Percentiles rank a stretch among this genome's conserved stretches.
Conservation (phyloP, 2,888 invertebrate genomes). For the Eupithecia subumbrata region DNA sequence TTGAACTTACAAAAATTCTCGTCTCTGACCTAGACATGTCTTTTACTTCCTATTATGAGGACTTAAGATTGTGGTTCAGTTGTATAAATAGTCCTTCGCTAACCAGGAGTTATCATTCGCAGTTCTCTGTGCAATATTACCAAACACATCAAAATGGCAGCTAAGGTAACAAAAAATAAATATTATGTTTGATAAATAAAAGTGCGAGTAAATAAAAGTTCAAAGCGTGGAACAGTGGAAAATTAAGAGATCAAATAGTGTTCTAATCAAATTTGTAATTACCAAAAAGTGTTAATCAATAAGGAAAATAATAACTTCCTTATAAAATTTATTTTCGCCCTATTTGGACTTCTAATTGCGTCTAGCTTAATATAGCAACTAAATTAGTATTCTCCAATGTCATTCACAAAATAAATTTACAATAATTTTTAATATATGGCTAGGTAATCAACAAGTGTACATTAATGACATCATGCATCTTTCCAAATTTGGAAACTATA, state of each 20-base stretch:
- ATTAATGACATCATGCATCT: neutral
- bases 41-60: conserved; percentile 78
- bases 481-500: neutral
- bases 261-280: conserved; percentile 21
- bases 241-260: neutral
- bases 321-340: conserved; percentile 16
- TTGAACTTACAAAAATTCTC: conserved; percentile 69
- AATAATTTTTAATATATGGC: neutral
- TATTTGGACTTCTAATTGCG: conserved; percentile 13
- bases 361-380: conserved; percentile 10
- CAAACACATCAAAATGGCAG: conserved; percentile 78
- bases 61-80: conserved; percentile 66
- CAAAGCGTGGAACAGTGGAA: neutral
- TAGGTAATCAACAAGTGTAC: neutral
- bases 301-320: conserved; percentile 13
- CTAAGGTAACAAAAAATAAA: conserved; percentile 69
- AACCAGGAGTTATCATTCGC: conserved; percentile 73
- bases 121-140: conserved; percentile 74
- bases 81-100: conserved; percentile 67
- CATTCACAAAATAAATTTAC: conserved; percentile 1
- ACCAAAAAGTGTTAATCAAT: conserved; percentile 27
- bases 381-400: conserved; percentile 21
- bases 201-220: neutral
- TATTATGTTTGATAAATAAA: neutral
- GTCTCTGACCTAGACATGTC: conserved; percentile 74